Evolutionary conservation across 2,888 invertebrate genomes (phyloP).

Genomic region (Masnerella sp.): DNA sequence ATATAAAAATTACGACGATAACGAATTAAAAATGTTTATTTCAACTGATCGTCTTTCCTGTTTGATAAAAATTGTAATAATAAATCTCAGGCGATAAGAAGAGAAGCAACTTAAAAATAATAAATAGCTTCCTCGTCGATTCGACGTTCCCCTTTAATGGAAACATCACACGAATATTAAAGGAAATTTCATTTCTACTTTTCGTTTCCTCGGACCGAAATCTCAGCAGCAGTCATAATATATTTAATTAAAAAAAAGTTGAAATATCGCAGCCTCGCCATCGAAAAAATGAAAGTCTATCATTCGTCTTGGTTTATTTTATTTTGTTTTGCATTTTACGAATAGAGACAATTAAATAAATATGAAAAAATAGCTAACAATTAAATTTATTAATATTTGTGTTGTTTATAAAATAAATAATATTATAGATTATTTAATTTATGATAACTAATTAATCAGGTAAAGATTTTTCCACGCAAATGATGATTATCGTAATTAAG

Average conservation of each 20-base stretch:
- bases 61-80: slow-evolving; percentile 27
- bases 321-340: slow-evolving; percentile 30
- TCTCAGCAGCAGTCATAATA: slow-evolving; percentile 37
- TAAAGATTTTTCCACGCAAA: no score
- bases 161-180: slow-evolving; percentile 51
- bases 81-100: slow-evolving; percentile 37
- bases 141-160: slow-evolving; percentile 39
- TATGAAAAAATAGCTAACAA: no score
- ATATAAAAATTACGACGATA: no score
- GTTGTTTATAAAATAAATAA: no score
- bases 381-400: no score
- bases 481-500: slow-evolving; percentile 45
- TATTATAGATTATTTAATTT: no score
- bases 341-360: slow-evolving; percentile 20
- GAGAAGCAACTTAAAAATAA: slow-evolving; percentile 40
- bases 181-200: slow-evolving; percentile 50
- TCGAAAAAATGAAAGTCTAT: slow-evolving; percentile 17
- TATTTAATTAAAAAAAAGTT: slow-evolving; percentile 43
- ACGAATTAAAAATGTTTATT: not conserved
- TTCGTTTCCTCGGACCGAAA: slow-evolving; percentile 39
- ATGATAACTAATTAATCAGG: no score
- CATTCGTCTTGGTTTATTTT: slow-evolving; percentile 23
- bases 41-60: not conserved
- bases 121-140: slow-evolving; percentile 43
- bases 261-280: slow-evolving; percentile 20